Evolutionary conservation across 2,888 invertebrate species (phyloP), one percentile per base, ranked within the genome.

Genomic region (Ormyrus labotus): DNA sequence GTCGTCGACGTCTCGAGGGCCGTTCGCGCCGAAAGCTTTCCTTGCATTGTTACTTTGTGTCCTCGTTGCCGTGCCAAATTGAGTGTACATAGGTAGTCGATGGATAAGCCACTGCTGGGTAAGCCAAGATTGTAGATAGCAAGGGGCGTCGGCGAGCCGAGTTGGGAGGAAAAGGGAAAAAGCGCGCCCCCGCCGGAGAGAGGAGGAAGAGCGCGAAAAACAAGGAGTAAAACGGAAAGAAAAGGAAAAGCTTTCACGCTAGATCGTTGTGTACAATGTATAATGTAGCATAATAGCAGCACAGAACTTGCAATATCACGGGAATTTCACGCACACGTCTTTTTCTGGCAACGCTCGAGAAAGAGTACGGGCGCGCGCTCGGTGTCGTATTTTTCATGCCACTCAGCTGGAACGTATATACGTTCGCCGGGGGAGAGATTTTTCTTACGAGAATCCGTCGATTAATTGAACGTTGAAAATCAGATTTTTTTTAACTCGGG

Each of bases 201-300:
- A 45, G 55, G 4, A 72, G 55, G 4, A 72, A 65, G 6, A 34
- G 55, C 34, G 57, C 60, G 76, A 81, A 80, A 76, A 73, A 78
- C 77, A 73, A 58, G 55, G 50, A 82, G 48, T 60, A 81, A 80
- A 80, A 73, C 55, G 70, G 58, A 70, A 64, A 13, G 64, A 65
- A 75, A 68, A 75, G 34, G 34, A 58, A 47, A 11, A 50, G 65
- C 60, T 80, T 71, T 75, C n/a, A 65, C 65, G 65, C 65, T 64
- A 69, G 64, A 69, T 79, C 55, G 63, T 47, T 74, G 34, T 55
- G 53, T 57, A 73, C 68, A 73, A 50, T 79, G 73, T 69, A 68
- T 69, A 65, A 78, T 78, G 64, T 47, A 78, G 65, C 65, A 45
- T 67, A 71, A 71, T 79, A 64, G 68, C 34, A 61, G 47, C 61